Evolutionary conservation across 64 coral and sea anemone species (phyloP).

Genomic region (Montipora efflorescens): DNA sequence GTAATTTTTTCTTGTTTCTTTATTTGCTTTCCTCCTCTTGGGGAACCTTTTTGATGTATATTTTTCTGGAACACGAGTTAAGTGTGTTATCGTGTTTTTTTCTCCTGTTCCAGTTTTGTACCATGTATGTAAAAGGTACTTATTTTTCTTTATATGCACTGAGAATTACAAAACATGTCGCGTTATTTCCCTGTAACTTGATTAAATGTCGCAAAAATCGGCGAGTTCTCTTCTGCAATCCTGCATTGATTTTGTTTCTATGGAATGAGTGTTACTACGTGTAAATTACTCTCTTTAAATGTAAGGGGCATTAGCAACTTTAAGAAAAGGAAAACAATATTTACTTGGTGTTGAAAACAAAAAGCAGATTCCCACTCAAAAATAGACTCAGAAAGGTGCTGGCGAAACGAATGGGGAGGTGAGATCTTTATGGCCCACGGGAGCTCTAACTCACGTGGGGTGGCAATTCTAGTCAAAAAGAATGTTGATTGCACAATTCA

Average conservation of each 20-base stretch:
- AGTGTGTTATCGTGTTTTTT: too few relatives aligned
- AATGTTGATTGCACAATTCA: slow-evolving; percentile 12
- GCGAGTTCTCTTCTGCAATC: neutral
- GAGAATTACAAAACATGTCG: neutral
- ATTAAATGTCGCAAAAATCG: neutral
- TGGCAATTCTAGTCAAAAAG: slow-evolving; percentile 26
- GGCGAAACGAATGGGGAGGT: slow-evolving; percentile 47
- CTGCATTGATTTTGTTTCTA: neutral
- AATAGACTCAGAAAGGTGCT: neutral
- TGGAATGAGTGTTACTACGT: neutral
- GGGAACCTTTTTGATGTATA: too few relatives aligned
- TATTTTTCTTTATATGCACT: too few relatives aligned
- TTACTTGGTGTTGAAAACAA: slow-evolving; percentile 18
- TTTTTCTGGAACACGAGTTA: too few relatives aligned
- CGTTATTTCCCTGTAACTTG: neutral
- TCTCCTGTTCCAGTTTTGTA: too few relatives aligned
- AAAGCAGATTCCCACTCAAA: slow-evolving; percentile 18
- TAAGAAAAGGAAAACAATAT: slow-evolving; percentile 36
- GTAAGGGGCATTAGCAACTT: slow-evolving; percentile 21
- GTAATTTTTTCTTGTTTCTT: too few relatives aligned
- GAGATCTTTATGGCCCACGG: slow-evolving; percentile 39
- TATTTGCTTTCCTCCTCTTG: too few relatives aligned
- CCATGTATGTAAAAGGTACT: too few relatives aligned
- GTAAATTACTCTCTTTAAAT: slow-evolving; percentile 30
- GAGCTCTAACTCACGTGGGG: neutral